A percentile compares a stretch with the other conserved stretches of the same genome.
These are phyloP conservation scores for Myotis yumanensis DNA, from an alignment of 2,113 vertebrate genomes.

Conservation along the genomic window DNA sequence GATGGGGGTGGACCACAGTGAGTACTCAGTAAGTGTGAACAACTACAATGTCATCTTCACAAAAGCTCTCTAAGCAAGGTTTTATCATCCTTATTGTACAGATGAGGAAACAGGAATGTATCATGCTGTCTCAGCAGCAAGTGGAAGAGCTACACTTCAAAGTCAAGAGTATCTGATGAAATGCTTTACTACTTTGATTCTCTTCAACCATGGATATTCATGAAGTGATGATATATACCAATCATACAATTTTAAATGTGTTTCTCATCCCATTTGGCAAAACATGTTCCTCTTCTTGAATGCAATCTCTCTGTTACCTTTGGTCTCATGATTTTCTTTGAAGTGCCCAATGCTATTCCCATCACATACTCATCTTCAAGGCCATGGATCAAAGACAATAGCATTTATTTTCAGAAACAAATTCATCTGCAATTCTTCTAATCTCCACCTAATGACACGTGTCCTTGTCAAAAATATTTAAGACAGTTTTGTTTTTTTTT, in stretches of 20 bases:
- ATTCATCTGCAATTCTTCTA: not conserved
- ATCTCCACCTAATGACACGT: not conserved
- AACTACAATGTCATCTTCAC: accelerated
- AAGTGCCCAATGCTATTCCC: not conserved
- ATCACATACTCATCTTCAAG: not conserved
- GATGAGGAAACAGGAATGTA: not conserved
- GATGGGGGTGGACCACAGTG: accelerated
- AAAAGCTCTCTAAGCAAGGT: not conserved
- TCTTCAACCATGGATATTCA: not conserved
- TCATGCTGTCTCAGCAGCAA: not conserved
- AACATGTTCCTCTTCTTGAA: not conserved
- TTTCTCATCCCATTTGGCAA: not conserved
- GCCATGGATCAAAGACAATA: not conserved
- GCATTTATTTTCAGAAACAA: not conserved
- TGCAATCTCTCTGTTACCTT: not conserved
- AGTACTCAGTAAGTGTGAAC: not conserved
- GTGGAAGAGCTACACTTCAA: not conserved
- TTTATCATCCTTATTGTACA: not conserved
- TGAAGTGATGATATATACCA: not conserved
- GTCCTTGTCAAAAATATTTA: not conserved
- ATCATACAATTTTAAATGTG: not conserved
- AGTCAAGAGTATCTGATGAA: not conserved
- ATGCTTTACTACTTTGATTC: not conserved
- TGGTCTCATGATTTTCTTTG: not conserved
- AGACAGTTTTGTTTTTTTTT: not conserved